Conservation (phyloP, 2,888 invertebrate genomes). For the Taphrorychus bicolor region DNA sequence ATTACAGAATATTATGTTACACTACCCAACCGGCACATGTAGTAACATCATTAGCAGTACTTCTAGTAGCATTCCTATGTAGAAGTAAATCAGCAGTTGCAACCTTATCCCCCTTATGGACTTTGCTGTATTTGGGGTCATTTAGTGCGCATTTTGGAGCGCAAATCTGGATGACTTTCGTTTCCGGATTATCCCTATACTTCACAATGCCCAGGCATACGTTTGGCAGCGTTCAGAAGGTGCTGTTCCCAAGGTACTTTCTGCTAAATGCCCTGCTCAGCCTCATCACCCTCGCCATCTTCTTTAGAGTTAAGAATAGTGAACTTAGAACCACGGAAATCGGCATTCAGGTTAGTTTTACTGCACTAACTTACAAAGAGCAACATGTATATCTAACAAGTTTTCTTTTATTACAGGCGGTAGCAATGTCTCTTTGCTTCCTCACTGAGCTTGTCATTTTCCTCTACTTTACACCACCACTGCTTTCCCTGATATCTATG, state of each 20-base stretch:
- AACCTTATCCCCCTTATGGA: conserved; percentile 60
- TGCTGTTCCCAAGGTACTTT: conserved; percentile 88
- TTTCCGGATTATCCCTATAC: conserved; percentile 86
- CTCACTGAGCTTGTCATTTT: conserved; percentile 77
- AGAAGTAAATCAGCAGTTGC: conserved; percentile 54
- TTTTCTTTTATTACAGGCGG: conserved; percentile 65
- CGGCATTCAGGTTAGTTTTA: conserved; percentile 62
- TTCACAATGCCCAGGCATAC: conserved; percentile 85
- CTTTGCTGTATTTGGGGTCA: conserved; percentile 76
- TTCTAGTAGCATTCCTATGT: conserved; percentile 63
- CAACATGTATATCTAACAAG: conserved; percentile 42
- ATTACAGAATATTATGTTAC: conserved; percentile 71
- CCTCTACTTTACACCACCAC: conserved; percentile 77
- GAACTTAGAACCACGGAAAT: conserved; percentile 62
- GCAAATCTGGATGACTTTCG: conserved; percentile 93
- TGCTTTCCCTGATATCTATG: conserved; percentile 74
- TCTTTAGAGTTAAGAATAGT: conserved; percentile 69
- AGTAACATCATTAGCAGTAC: conserved; percentile 70
- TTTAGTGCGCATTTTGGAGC: conserved; percentile 85
- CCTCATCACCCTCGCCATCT: conserved; percentile 74
- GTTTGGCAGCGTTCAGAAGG: conserved; percentile 86
- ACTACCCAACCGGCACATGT: conserved; percentile 83
- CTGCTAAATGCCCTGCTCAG: conserved; percentile 78
- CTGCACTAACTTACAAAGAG: too few species aligned
- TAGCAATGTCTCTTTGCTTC: conserved; percentile 70